phyloP scores from a whole-genome alignment of 2,113 vertebrate genomes.

The Marmota monax region DNA sequence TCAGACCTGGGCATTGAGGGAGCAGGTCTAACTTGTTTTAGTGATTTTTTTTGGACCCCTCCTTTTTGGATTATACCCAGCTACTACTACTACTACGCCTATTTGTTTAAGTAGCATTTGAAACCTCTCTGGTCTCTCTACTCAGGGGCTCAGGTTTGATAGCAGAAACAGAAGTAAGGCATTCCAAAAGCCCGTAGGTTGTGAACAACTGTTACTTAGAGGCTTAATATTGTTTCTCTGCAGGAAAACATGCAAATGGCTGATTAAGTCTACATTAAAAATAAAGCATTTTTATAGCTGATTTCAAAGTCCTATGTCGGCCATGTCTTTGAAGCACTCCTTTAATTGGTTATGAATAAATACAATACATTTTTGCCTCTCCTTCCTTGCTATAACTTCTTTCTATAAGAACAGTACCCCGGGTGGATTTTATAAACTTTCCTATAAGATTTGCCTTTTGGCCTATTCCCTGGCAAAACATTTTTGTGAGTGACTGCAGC shows the following conservation, averaged over 20 bases:
- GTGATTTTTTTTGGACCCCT: conserved; percentile 8
- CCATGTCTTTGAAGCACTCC: conserved; percentile 61
- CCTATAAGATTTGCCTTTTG: conserved; percentile 63
- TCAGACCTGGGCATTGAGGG: background rate
- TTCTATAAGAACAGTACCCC: conserved; percentile 65
- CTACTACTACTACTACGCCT: background rate
- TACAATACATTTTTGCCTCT: conserved; percentile 66
- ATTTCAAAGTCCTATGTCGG: conserved; percentile 81
- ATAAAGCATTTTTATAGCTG: conserved; percentile 80
- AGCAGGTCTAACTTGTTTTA: background rate
- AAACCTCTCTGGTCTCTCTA: conserved; percentile 59
- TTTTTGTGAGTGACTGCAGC: background rate
- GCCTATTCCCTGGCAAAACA: background rate
- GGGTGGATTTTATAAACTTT: background rate
- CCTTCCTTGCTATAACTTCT: conserved; percentile 71
- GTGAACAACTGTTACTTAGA: conserved; percentile 80
- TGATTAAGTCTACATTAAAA: conserved; percentile 85
- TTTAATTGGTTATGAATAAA: conserved; percentile 60
- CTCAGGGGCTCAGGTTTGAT: conserved; percentile 63
- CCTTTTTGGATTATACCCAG: conserved; percentile 20
- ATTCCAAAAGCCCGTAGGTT: conserved; percentile 71
- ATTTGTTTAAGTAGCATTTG: conserved; percentile 50
- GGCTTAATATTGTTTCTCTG: conserved; percentile 84
- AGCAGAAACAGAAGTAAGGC: conserved; percentile 78
- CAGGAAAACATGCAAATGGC: conserved; percentile 82